These are phyloP conservation scores for Agrilus cyanescens DNA, from an alignment of 2,888 invertebrate species.

Conservation along the genomic window DNA sequence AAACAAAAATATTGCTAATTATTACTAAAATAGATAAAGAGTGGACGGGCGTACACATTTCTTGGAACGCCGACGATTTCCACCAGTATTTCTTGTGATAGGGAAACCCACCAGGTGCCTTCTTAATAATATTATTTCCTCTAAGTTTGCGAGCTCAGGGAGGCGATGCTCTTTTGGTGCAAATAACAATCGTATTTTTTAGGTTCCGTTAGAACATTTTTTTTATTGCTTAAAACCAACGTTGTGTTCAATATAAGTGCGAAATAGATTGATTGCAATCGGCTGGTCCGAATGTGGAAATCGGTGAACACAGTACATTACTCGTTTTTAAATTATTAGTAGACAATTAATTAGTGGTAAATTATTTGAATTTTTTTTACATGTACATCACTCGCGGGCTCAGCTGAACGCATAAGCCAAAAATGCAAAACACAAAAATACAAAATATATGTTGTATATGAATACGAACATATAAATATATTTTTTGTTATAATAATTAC, in stretches of 20 bases:
- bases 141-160: no score
- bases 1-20: not conserved
- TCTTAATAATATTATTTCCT: constrained; percentile 11
- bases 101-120: constrained; percentile 19
- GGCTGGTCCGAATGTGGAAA: constrained; percentile 26
- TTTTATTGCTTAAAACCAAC: constrained; percentile 22
- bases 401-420: constrained; percentile 7
- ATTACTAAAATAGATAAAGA: not conserved
- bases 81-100: constrained; percentile 18
- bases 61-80: constrained; percentile 14
- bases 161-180: no score
- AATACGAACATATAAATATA: no score
- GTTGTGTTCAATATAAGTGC: constrained; percentile 33
- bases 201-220: no score
- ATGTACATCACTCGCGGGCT: no score
- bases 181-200: no score
- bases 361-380: no score
- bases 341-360: no score
- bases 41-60: constrained; percentile 12
- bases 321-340: not conserved
- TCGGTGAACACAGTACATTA: not conserved
- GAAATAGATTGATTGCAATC: constrained; percentile 8
- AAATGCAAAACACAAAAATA: constrained; percentile 2
- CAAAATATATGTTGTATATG: no score
- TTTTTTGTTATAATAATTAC: no score